Percentiles rank a stretch among this genome's conserved stretches.
phyloP scores from a whole-genome alignment of 35 echinoderm and acorn worm genomes.

The Patiria miniata region DNA sequence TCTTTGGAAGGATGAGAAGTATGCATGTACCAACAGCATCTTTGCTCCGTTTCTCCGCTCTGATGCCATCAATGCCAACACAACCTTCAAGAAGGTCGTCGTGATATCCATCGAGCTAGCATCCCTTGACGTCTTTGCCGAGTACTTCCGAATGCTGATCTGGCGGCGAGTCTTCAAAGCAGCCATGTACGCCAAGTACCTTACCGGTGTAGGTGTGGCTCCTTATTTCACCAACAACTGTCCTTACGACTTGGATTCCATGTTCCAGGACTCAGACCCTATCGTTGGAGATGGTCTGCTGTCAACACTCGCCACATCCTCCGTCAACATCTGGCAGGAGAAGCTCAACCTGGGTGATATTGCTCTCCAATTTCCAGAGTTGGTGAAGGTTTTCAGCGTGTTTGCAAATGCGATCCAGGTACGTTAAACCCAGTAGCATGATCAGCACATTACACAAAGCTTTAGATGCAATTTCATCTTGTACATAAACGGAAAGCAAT shows the following conservation, averaged over 20 bases:
- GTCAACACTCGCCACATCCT: slow-evolving; percentile 20
- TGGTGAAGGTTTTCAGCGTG: slow-evolving; percentile 17
- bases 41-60: slow-evolving; percentile 31
- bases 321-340: slow-evolving; percentile 5
- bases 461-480: no score
- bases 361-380: background rate
- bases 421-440: no score
- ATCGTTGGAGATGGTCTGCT: slow-evolving; percentile 7
- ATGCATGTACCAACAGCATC: slow-evolving; percentile 31
- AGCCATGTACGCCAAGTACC: no score
- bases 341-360: background rate
- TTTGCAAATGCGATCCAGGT: slow-evolving; percentile 33
- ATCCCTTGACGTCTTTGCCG: slow-evolving; percentile 9
- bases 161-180: slow-evolving; percentile 29
- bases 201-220: background rate
- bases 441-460: no score
- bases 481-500: no score
- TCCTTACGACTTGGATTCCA: background rate
- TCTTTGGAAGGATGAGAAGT: slow-evolving; percentile 13
- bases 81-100: background rate
- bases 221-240: slow-evolving; percentile 29
- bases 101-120: slow-evolving; percentile 20
- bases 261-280: slow-evolving; percentile 24
- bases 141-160: slow-evolving; percentile 19
- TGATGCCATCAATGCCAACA: slow-evolving; percentile 15